Percentiles rank a stretch among this genome's conserved stretches.
Conservation (phyloP, 2,888 invertebrate species). For the Aelia acuminata region DNA sequence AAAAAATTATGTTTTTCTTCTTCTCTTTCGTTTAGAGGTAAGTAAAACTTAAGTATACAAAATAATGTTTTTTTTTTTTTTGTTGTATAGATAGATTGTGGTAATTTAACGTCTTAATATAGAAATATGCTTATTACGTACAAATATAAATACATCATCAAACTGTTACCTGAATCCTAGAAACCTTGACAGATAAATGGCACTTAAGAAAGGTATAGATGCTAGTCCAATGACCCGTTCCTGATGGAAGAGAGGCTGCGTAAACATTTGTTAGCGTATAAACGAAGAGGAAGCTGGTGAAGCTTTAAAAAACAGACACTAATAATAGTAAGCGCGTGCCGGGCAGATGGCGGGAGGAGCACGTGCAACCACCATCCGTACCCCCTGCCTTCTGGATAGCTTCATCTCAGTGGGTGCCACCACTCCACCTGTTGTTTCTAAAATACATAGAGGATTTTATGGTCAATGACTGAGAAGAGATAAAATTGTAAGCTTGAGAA, state of each 20-base stretch:
- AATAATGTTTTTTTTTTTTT: too few species aligned
- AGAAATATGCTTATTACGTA: too few species aligned
- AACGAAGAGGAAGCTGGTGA: constrained; percentile 40
- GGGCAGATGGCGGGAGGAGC: constrained; percentile 12
- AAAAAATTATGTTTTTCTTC: too few species aligned
- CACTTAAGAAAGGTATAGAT: neutral
- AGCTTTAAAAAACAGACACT: constrained; percentile 51
- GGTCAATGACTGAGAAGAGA: neutral
- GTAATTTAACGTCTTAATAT: too few species aligned
- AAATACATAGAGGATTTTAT: neutral
- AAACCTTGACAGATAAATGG: neutral
- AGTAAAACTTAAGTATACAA: too few species aligned
- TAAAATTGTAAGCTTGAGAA: too few species aligned
- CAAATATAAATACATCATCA: too few species aligned
- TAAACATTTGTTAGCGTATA: constrained; percentile 31
- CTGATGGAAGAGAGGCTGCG: constrained; percentile 28
- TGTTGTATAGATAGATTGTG: too few species aligned
- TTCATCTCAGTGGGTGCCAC: neutral
- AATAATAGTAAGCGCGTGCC: constrained; percentile 50
- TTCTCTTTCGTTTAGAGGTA: too few species aligned
- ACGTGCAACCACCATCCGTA: constrained; percentile 39
- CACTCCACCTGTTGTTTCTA: neutral
- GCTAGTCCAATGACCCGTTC: neutral
- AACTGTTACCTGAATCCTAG: too few species aligned
- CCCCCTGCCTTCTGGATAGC: neutral